Evolutionary conservation across 1,140 invertebrate genomes (phyloP).

Genomic region (Aphelinus certus): DNA sequence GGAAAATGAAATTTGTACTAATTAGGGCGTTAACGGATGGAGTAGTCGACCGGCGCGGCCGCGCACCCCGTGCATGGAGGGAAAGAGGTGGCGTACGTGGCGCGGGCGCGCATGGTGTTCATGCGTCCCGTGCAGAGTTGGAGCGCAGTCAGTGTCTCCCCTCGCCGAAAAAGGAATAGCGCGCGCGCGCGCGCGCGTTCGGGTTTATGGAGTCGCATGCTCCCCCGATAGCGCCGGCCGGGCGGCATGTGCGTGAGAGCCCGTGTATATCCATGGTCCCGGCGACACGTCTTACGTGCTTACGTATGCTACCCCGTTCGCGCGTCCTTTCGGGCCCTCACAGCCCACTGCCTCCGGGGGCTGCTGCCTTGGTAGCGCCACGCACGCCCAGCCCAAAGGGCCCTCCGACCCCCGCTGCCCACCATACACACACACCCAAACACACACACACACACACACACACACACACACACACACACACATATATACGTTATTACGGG

Average conservation of each 20-base stretch:
- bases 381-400: constrained; percentile 55
- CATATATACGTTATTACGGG: too few relatives aligned
- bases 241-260: constrained; percentile 56
- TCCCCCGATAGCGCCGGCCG: constrained; percentile 59
- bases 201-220: constrained; percentile 42
- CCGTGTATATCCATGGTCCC: constrained; percentile 40
- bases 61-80: not conserved
- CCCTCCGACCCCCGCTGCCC: constrained; percentile 48
- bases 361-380: constrained; percentile 60
- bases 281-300: not conserved
- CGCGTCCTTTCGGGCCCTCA: constrained; percentile 49
- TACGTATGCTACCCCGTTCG: constrained; percentile 28
- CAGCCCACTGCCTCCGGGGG: constrained; percentile 54
- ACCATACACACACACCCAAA: not conserved
- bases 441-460: not conserved
- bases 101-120: constrained; percentile 42
- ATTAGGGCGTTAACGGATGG: too few relatives aligned
- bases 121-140: constrained; percentile 57
- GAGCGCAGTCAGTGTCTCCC: constrained; percentile 51
- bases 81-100: not conserved
- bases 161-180: constrained; percentile 49
- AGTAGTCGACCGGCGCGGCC: too few relatives aligned
- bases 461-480: not conserved
- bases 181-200: not conserved
- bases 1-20: too few relatives aligned